phyloP scores from a whole-genome alignment of 2,888 invertebrate species.

The Agrochola circellaris region DNA sequence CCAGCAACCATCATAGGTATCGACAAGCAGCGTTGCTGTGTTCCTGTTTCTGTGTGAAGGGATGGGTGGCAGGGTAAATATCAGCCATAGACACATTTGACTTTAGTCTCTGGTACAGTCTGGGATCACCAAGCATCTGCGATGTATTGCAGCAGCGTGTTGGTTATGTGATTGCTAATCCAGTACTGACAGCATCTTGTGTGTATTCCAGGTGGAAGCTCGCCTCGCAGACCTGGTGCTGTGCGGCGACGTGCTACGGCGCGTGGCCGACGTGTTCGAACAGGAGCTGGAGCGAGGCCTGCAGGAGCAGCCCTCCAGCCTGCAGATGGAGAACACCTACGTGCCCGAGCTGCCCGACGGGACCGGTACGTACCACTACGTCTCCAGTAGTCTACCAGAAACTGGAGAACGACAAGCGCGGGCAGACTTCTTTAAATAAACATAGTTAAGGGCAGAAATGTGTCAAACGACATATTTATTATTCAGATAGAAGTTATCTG shows the following conservation, averaged over 20 bases:
- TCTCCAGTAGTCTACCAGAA: neutral
- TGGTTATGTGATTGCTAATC: neutral
- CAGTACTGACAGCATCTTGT: neutral
- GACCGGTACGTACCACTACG: constrained; percentile 86
- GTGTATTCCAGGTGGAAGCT: constrained; percentile 74
- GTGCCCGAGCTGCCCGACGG: constrained; percentile 94
- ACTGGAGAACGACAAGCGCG: neutral
- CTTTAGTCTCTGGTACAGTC: neutral
- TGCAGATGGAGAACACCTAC: constrained; percentile 95
- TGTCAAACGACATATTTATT: neutral
- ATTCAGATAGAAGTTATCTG: neutral
- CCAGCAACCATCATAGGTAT: no score
- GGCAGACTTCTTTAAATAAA: neutral
- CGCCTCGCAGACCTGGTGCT: constrained; percentile 77
- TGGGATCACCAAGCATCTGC: neutral
- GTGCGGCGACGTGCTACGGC: constrained; percentile 81
- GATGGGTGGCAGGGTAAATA: neutral
- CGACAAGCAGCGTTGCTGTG: neutral
- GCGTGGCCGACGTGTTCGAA: constrained; percentile 91
- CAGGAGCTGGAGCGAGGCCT: constrained; percentile 92
- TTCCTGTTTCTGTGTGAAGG: neutral
- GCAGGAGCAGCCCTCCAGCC: constrained; percentile 91
- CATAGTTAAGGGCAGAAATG: neutral
- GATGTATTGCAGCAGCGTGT: neutral
- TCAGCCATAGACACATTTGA: neutral